A percentile compares a stretch with the other conserved stretches of the same genome.
These are phyloP conservation scores for Drosophila recens DNA, from an alignment of 2,888 invertebrate genomes.

Conservation along the genomic window DNA sequence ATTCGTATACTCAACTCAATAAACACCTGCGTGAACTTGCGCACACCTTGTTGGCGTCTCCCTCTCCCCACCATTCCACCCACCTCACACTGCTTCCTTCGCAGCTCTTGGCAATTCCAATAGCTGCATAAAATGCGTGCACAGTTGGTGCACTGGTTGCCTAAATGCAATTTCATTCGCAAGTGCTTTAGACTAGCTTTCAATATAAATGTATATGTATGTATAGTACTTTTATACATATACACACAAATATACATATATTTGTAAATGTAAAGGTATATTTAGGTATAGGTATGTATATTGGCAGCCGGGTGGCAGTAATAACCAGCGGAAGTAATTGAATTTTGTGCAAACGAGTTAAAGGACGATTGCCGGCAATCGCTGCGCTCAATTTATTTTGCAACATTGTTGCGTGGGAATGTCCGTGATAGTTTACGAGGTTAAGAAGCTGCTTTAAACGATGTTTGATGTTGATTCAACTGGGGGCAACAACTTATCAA, in stretches of 20 bases:
- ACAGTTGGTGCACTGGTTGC: conserved; percentile 65
- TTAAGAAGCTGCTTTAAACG: conserved; percentile 38
- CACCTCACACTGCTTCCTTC: not conserved
- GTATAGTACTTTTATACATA: conserved; percentile 10
- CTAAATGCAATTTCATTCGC: conserved; percentile 73
- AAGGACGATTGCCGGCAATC: conserved; percentile 69
- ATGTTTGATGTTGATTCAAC: conserved; percentile 28
- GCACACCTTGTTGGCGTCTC: conserved; percentile 22
- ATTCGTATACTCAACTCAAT: conserved; percentile 8
- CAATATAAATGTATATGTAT: conserved; percentile 26
- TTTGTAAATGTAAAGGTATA: conserved; percentile 1
- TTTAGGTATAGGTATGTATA: conserved; percentile 38
- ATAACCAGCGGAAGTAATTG: conserved; percentile 79
- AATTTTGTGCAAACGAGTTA: conserved; percentile 75
- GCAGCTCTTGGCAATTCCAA: conserved; percentile 32
- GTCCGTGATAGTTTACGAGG: conserved; percentile 15
- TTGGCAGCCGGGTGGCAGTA: conserved; percentile 52
- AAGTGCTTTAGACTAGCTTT: conserved; percentile 14
- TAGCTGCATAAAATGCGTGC: conserved; percentile 74
- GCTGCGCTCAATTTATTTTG: conserved; percentile 71
- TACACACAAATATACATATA: conserved; percentile 1
- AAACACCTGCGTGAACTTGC: conserved; percentile 17
- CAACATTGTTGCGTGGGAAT: conserved; percentile 60
- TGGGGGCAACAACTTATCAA: conserved; percentile 30
- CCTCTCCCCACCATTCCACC: too few species aligned